Base-by-base conservation (phyloP, 2,888 invertebrate species). In the Petrolisthes cinctipes region DNA sequence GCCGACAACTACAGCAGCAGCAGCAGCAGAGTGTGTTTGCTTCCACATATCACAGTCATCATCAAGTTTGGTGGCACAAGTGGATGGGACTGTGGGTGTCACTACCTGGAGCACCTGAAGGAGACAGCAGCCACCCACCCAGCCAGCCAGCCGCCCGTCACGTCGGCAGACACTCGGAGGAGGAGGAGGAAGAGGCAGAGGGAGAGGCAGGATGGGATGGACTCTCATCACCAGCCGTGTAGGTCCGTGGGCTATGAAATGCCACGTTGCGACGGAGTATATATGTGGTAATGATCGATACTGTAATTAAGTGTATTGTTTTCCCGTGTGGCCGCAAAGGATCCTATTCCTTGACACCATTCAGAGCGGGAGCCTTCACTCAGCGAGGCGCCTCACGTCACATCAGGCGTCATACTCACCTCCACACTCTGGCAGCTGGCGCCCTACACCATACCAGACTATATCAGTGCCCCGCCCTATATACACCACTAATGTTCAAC, bases 241-340 rank as follows among this genome's bases (percentile, higher is more conserved):
- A 83, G 37, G 54, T 73, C 83, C 54, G 51, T 53, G 53, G 83
- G 51, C 51, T n/a, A 53, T 53, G 71, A 37, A 53, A 73, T 73
- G 53, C 20, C 53, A 68, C 57, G 75, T 20, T 57, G 0, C 51
- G 14, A 20, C 37, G 11, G 57, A n/a, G 37, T 76, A 57, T 23
- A 23, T 56, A 56, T 23, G 57, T 80, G 76, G 37, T 51, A 75
- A 37, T 76, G 76, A 83, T 83, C 83, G 76, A 83, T 83, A 83
- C 71, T 51, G 75, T 83, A 83, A 83, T 83, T 76, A 83, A 83
- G 75, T 75, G 75, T 51, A 76, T 83, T 83, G 83, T 83, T 76
- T 83, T 83, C 73, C 51, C 54, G 6, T 54, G 83, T 73, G 73
- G 54, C 51, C 17, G 54, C 76, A 57, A 83, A 61, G 83, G 76